These are phyloP conservation scores for Athene noctua DNA, from an alignment of 2,113 vertebrate species.

Conservation along the genomic window DNA sequence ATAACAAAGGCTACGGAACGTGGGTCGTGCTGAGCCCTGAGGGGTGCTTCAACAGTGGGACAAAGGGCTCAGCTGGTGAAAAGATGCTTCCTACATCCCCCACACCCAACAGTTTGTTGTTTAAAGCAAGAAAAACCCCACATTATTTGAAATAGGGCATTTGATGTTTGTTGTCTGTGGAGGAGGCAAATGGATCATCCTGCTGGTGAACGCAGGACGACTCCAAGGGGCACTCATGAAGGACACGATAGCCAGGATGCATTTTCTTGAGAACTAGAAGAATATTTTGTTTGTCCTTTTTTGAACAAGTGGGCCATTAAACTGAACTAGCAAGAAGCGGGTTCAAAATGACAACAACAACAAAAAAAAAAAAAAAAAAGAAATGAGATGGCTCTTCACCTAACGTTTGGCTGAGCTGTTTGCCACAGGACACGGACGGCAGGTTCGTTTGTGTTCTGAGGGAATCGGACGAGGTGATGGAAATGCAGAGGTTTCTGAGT, in stretches of 20 bases:
- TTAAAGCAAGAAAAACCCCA: background rate
- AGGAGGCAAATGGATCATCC: background rate
- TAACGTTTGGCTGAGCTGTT: background rate
- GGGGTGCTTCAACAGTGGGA: background rate
- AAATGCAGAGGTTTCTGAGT: background rate
- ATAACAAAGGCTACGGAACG: accelerated
- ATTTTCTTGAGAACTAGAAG: background rate
- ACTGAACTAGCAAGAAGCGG: background rate
- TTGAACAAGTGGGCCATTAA: background rate
- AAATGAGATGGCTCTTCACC: background rate
- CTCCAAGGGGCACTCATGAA: background rate
- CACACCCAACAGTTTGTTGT: background rate
- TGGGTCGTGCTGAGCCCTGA: background rate
- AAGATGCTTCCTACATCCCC: background rate
- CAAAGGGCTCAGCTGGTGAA: background rate
- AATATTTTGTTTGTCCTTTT: background rate
- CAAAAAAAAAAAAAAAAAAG: too few species aligned
- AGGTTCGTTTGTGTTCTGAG: background rate
- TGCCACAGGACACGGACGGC: background rate
- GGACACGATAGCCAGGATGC: background rate
- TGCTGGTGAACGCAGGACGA: accelerated
- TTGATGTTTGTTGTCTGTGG: background rate
- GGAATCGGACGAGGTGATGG: background rate
- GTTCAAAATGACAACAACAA: background rate
- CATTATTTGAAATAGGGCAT: background rate